phyloP scores from a whole-genome alignment of 2,113 vertebrate species.

The Oxygymnocypris stewartii region DNA sequence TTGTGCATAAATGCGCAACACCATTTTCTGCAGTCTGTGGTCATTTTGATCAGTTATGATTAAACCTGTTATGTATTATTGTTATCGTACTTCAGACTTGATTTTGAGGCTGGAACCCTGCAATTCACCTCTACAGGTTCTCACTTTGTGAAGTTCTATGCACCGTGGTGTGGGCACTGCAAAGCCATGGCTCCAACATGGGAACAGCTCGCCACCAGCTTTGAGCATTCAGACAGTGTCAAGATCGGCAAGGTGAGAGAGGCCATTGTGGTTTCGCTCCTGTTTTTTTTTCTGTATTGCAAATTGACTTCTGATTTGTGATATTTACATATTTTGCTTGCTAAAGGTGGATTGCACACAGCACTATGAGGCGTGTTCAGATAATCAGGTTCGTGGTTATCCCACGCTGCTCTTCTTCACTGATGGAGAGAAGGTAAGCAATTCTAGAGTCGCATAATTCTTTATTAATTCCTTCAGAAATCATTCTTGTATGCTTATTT shows the following conservation, averaged over 20 bases:
- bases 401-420: constrained; percentile 93
- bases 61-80: background rate
- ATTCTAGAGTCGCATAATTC: background rate
- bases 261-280: background rate
- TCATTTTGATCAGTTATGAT: background rate
- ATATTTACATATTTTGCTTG: background rate
- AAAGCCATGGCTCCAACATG: constrained; percentile 94
- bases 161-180: constrained; percentile 98
- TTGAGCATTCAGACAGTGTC: constrained; percentile 83
- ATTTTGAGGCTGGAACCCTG: background rate
- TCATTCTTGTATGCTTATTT: background rate
- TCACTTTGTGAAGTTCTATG: constrained; percentile 97
- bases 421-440: constrained; percentile 87
- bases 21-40: background rate
- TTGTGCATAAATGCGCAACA: background rate
- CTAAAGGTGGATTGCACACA: constrained; percentile 91
- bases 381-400: constrained; percentile 90
- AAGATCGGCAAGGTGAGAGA: constrained; percentile 90
- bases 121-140: constrained; percentile 72
- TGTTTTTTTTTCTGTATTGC: background rate
- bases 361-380: constrained; percentile 88
- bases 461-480: background rate
- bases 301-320: background rate
- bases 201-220: constrained; percentile 90
- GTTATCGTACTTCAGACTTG: background rate